These are phyloP conservation scores for Drosophila robusta DNA, from an alignment of 2,888 invertebrate species.

Conservation along the genomic window DNA sequence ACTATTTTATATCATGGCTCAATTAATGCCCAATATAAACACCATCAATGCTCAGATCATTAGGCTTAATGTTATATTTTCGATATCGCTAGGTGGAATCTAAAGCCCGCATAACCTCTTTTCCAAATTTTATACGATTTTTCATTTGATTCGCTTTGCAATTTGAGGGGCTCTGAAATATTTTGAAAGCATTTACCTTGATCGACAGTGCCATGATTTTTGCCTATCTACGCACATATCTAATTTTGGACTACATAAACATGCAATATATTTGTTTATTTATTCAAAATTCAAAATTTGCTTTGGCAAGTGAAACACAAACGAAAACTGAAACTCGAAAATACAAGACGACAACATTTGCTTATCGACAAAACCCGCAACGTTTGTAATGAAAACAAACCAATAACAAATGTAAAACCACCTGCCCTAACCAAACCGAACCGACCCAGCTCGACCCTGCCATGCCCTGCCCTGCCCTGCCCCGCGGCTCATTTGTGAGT, in stretches of 20 bases:
- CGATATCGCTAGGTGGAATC: constrained; percentile 47
- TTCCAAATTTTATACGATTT: constrained; percentile 38
- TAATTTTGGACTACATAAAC: constrained; percentile 58
- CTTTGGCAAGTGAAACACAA: constrained; percentile 40
- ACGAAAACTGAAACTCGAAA: constrained; percentile 21
- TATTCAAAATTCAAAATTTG: constrained; percentile 55
- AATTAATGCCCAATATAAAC: constrained; percentile 42
- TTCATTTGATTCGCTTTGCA: constrained; percentile 54
- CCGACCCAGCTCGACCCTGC: constrained; percentile 1
- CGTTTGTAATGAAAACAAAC: constrained; percentile 50
- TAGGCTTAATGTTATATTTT: constrained; percentile 45
- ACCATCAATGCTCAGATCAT: constrained; percentile 38
- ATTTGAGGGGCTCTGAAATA: constrained; percentile 43
- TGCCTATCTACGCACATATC: constrained; percentile 71
- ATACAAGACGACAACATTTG: constrained; percentile 57
- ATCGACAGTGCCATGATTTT: constrained; percentile 43
- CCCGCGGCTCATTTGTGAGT: constrained; percentile 63
- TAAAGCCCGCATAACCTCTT: constrained; percentile 43
- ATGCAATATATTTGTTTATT: constrained; percentile 60
- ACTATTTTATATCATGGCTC: constrained; percentile 42
- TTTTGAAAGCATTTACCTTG: constrained; percentile 68
- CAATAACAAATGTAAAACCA: constrained; percentile 39
- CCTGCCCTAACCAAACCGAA: constrained; percentile 43
- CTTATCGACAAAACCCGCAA: constrained; percentile 44
- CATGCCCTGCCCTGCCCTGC: not conserved